Percentiles rank a stretch among this genome's conserved stretches.
Conservation (phyloP, 1,140 invertebrate genomes). For the Formica selysi region DNA sequence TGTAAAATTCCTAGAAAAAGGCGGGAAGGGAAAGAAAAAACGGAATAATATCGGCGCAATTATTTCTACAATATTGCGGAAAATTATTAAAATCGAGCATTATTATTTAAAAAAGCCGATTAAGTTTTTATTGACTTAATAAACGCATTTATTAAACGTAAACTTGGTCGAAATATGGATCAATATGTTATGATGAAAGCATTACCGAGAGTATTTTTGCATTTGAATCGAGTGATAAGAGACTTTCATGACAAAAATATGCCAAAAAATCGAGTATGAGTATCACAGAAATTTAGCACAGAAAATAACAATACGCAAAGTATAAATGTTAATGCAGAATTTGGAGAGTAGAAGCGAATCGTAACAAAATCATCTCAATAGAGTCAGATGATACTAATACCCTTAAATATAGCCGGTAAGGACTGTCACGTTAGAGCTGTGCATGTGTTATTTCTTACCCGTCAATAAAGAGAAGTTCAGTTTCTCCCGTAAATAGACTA, state of each 20-base stretch:
- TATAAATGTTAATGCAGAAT: conserved; percentile 6
- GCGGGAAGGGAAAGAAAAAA: not conserved
- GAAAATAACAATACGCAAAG: not conserved
- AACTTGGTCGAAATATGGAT: conserved; percentile 17
- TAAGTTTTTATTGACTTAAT: conserved; percentile 67
- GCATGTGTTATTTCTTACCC: conserved; percentile 73
- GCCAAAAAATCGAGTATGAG: not conserved
- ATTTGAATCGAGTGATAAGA: not conserved
- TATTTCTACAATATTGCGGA: no score
- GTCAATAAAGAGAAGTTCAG: conserved; percentile 71
- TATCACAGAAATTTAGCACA: not conserved
- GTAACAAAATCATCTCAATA: not conserved
- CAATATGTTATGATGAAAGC: not conserved
- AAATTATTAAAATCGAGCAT: not conserved
- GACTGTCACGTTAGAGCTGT: conserved; percentile 8
- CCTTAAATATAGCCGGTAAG: conserved; percentile 4
- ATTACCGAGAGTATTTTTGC: not conserved
- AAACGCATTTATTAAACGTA: conserved; percentile 57
- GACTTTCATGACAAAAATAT: not conserved
- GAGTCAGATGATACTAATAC: conserved; percentile 5
- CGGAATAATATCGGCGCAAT: not conserved
- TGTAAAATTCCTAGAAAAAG: not conserved
- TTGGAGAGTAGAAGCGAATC: not conserved
- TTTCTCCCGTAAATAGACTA: conserved; percentile 73
- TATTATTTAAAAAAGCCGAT: conserved; percentile 63